These are phyloP conservation scores for Tenebrio molitor DNA, from an alignment of 1,140 invertebrate species.

Conservation along the genomic window DNA sequence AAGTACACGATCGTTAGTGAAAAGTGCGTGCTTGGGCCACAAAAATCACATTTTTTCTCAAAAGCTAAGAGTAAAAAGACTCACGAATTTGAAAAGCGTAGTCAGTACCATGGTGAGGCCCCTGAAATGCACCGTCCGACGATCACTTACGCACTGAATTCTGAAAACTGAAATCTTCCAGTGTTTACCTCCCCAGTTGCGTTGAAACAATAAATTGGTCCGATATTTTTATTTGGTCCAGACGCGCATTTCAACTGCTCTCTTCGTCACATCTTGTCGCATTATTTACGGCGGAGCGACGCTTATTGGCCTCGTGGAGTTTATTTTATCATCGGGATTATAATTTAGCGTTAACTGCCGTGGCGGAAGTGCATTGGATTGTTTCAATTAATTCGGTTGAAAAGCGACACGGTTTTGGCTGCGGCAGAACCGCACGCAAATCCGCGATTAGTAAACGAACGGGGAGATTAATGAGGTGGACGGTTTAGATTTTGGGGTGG, in stretches of 20 bases:
- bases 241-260: neutral
- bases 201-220: constrained; percentile 15
- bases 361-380: constrained; percentile 19
- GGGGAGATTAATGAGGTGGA: neutral
- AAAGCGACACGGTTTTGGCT: constrained; percentile 18
- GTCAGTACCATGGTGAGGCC: constrained; percentile 13
- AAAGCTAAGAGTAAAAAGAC: no score
- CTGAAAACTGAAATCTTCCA: constrained; percentile 27
- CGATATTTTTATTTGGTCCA: neutral
- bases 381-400: constrained; percentile 23
- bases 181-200: constrained; percentile 22
- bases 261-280: neutral
- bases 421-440: neutral
- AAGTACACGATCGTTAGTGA: no score
- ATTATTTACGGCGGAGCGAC: no score
- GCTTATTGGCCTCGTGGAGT: constrained; percentile 18
- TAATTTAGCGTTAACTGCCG: neutral
- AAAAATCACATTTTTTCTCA: no score
- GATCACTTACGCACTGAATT: constrained; percentile 14
- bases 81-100: constrained; percentile 18
- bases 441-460: constrained; percentile 12
- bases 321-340: constrained; percentile 25
- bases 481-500: neutral
- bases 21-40: no score
- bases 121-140: constrained; percentile 21